Base-by-base conservation (phyloP, 2,888 invertebrate species). In the Eulithis testata region DNA sequence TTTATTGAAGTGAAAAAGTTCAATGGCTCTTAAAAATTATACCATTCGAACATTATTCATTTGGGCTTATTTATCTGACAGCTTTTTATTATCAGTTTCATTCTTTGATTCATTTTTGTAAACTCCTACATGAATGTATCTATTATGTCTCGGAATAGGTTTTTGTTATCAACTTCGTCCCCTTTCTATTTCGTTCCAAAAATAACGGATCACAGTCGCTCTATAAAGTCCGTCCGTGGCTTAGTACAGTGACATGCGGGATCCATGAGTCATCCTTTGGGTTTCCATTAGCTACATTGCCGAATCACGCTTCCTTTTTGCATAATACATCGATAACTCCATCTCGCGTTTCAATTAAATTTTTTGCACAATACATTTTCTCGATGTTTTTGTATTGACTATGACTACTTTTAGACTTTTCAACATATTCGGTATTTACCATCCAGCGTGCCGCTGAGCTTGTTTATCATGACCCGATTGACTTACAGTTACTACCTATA, bases 271-370 rank as follows among this genome's bases (percentile, higher is more conserved):
- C 87, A 88, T 87, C 85, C 85, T 84, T 78, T 77, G 85, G 83
- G 83, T 84, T 85, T 89, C 89, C 89, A 89, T 91, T 90, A 90
- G 86, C 81, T 81, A 82, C 82, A 56, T 85, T 86, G 88, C 86
- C 83, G 82, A 87, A 78, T 91, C 91, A 91, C 82, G 84, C 77
- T 87, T 79, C 82, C 84, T 87, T 89, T 88, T 87, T 85, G 85
- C 81, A 82, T 82, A 78, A 82, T 82, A 78, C 76, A 75, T 76
- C 76, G 76, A 77, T 72, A 47, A 58, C 76, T 76, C 78, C 76
- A 74, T 73, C 70, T 56, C 73, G 76, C 73, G 74, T 73, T 75
- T 73, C 73, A 50, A 60, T 66, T 62, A 50, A 45, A 55, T 59
- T 63, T 54, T 43, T 9, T 21, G 12, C n/a, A 65, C n/a, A n/a